A percentile compares a stretch with the other conserved stretches of the same genome.
Conservation (phyloP, 1,140 invertebrate species). For the Hycleus cichorii region DNA sequence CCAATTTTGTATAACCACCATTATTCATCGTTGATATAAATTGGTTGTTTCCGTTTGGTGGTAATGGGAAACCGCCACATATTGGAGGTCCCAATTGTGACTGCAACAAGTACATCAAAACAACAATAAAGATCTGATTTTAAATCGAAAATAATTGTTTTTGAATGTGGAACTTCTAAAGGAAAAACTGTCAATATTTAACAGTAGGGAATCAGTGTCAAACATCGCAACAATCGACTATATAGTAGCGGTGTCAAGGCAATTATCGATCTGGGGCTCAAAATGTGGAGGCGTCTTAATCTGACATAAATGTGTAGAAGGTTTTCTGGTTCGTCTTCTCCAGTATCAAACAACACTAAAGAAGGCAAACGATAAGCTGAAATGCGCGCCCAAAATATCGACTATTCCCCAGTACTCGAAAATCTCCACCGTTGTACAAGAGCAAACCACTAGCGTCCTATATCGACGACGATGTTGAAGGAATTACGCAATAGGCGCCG, state of each 20-base stretch:
- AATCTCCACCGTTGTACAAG: not conserved
- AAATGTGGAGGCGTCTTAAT: slow-evolving; percentile 1
- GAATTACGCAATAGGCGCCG: slow-evolving; percentile 19
- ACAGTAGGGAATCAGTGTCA: not conserved
- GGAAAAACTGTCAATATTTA: too few species aligned
- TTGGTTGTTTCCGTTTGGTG: slow-evolving; percentile 6
- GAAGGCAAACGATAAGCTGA: not conserved
- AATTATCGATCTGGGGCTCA: slow-evolving; percentile 14
- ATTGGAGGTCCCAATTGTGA: slow-evolving; percentile 7
- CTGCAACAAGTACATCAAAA: not conserved
- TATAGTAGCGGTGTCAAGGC: slow-evolving; percentile 12
- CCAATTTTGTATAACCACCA: slow-evolving; percentile 16
- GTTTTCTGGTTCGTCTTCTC: not conserved
- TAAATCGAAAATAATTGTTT: not conserved
- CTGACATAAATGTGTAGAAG: not conserved
- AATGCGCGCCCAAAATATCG: slow-evolving; percentile 3
- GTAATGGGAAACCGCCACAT: slow-evolving; percentile 17
- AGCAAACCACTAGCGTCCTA: not conserved
- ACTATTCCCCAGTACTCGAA: not conserved
- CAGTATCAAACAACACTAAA: not conserved
- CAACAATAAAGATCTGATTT: not conserved
- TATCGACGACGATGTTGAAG: slow-evolving; percentile 2
- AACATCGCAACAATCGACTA: not conserved
- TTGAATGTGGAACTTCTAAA: not conserved
- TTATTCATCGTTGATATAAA: slow-evolving; percentile 19